Percentiles rank a stretch among this genome's conserved stretches.
Evolutionary conservation across 2,888 invertebrate genomes (phyloP).

Genomic region (Leucania comma): DNA sequence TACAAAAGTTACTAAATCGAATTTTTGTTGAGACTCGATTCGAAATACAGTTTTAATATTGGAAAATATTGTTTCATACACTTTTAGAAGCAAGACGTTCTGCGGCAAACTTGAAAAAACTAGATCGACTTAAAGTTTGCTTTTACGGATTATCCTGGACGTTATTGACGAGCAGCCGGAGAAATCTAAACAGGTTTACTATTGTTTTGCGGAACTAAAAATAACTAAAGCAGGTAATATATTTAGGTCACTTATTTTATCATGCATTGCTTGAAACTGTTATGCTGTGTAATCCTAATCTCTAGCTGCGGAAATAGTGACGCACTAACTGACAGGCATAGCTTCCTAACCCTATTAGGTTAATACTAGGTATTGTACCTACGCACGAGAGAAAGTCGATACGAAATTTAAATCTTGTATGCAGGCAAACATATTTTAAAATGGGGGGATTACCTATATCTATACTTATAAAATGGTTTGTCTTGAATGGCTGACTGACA

Average conservation of each 20-base stretch:
- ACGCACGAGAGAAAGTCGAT: no score
- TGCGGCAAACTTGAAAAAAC: conserved; percentile 38
- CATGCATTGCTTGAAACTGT: background rate
- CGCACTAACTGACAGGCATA: no score
- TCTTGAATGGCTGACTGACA: no score
- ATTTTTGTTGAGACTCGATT: conserved; percentile 73
- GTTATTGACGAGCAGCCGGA: conserved; percentile 4
- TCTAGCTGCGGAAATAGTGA: no score
- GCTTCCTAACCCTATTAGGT: no score
- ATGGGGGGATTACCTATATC: no score
- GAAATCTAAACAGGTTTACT: background rate
- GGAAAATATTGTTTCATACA: conserved; percentile 69
- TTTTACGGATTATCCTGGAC: conserved; percentile 24
- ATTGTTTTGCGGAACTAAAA: background rate
- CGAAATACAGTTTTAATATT: conserved; percentile 74
- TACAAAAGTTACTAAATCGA: conserved; percentile 76
- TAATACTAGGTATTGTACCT: no score
- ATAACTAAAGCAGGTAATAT: background rate
- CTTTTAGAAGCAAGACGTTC: conserved; percentile 43
- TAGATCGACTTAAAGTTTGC: conserved; percentile 28
- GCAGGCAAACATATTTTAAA: no score
- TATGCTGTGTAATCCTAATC: no score
- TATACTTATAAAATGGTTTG: no score
- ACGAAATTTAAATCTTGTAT: no score
- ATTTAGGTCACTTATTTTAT: background rate